Evolutionary conservation across 2,797 vertebrate genomes (phyloP), one percentile per base, ranked within the genome.

Genomic region (Coluber constrictor): DNA sequence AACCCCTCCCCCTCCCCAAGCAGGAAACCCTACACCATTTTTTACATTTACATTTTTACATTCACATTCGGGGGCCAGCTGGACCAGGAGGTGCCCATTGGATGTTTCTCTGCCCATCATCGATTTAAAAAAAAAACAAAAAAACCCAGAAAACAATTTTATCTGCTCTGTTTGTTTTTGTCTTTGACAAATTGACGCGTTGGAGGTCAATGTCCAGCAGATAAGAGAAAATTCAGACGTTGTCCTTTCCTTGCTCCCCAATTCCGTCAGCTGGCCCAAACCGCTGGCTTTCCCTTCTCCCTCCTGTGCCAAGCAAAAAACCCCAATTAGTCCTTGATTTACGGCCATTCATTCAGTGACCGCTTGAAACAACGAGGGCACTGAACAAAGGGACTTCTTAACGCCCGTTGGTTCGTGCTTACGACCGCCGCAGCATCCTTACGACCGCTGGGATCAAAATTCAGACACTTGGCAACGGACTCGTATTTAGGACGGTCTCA

Each of bases 271-370:
- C 5, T 18, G n/a, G 32, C 37, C 18, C 43, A 79, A 79, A 79
- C 32, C 43, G 7, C 32, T 79, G 18, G 18, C 8, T 23, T 23
- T 20, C 32, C 32, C 66, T 25, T 27, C 27, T 20, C 70, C 8
- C 18, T 8, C 70, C 32, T 74, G 7, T 8, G 32, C 70, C 70
- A 74, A 32, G n/a, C 12, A 13, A 66, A 63, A n/a, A 15, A 57
- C 3, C 0, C 60, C 8, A 11, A 61, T 27, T 10, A n/a, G 12
- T 66, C 63, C 63, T 66, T 29, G 29, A 29, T 11, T 63, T 63
- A 66, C 4, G 5, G 6, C 12, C 0, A 15, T n/a, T 66, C 4
- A 0, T 6, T n/a, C 1, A n/a, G 63, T 4, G 27, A 13, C 61
- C 27, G 8, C 10, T 61, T 27, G 12, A 66, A 66, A 29, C 3